Conservation (phyloP, 2,113 vertebrate species). For the Capra hircus region DNA sequence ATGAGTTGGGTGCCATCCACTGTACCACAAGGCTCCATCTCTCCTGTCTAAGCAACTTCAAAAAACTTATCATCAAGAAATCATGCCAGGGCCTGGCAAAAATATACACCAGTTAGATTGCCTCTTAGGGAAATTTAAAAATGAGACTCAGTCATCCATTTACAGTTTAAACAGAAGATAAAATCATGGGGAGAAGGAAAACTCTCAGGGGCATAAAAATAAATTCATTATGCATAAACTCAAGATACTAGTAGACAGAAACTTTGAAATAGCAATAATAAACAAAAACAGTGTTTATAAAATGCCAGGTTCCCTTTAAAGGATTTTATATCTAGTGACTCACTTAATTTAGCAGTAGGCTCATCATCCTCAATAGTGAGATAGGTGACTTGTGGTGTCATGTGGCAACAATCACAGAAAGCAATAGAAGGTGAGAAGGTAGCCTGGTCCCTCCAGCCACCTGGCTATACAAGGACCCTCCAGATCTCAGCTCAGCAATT, state of each 20-base stretch:
- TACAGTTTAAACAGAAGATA: not conserved
- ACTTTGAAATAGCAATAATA: not conserved
- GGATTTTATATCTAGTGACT: not conserved
- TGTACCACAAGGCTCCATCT: not conserved
- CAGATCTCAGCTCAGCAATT: not conserved
- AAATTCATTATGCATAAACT: not conserved
- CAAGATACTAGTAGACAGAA: not conserved
- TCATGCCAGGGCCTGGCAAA: not conserved
- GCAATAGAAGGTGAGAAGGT: not conserved
- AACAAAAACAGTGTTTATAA: not conserved
- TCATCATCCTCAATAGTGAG: not conserved
- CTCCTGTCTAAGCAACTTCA: not conserved
- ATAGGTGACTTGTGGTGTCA: not conserved
- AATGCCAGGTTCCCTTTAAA: not conserved
- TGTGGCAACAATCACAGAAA: not conserved
- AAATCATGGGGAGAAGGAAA: not conserved
- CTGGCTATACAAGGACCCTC: not conserved
- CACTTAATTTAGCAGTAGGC: not conserved
- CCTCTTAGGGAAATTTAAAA: not conserved
- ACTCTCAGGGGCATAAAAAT: not conserved
- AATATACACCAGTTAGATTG: not conserved
- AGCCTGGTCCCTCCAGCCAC: not conserved
- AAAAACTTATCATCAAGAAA: not conserved
- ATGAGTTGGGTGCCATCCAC: not conserved
- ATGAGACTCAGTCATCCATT: not conserved